Percentiles rank a stretch among this genome's conserved stretches.
phyloP scores from a whole-genome alignment of 2,113 vertebrate species.

The Daubentonia madagascariensis region DNA sequence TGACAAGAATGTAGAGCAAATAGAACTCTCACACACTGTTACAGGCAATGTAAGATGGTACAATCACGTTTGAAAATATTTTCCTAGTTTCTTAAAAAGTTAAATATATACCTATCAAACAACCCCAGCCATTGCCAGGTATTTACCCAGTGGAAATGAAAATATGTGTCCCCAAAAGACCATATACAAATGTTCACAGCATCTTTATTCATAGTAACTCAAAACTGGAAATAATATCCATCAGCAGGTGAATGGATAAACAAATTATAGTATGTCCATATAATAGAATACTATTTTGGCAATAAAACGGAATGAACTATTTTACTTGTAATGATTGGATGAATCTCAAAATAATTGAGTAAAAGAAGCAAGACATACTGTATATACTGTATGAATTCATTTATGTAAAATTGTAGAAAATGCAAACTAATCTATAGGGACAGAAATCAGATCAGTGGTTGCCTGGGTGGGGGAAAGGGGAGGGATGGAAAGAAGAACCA shows the following conservation, averaged over 20 bases:
- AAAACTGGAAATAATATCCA: not conserved
- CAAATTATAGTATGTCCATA: not conserved
- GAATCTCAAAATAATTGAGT: not conserved
- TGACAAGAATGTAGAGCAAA: not conserved
- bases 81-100: not conserved
- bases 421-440: not conserved
- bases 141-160: not conserved
- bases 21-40: not conserved
- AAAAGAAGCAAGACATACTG: not conserved
- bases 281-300: not conserved
- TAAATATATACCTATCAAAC: not conserved
- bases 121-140: not conserved
- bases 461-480: not conserved
- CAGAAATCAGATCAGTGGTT: not conserved
- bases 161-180: too few relatives aligned
- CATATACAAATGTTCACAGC: not conserved
- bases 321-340: not conserved
- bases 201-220: not conserved
- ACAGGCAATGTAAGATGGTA: not conserved
- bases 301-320: not conserved
- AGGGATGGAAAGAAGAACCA: not conserved
- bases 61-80: not conserved
- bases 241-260: not conserved
- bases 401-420: not conserved
- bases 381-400: not conserved